A percentile compares a stretch with the other conserved stretches of the same genome.
Evolutionary conservation across 2,797 vertebrate genomes (phyloP).

Genomic region (Tangara arthus): DNA sequence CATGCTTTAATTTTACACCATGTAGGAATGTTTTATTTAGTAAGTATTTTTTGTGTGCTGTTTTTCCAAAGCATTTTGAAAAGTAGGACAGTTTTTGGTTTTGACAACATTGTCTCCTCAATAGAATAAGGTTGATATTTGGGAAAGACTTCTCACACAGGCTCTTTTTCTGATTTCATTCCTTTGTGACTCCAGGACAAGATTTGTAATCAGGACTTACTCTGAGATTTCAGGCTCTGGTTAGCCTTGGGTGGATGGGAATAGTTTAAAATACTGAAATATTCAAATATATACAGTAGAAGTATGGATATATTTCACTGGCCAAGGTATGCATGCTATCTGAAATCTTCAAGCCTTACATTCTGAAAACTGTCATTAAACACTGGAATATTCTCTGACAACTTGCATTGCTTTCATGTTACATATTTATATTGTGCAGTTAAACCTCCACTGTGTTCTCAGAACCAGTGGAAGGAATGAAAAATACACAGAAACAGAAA

Average conservation of each 20-base stretch:
- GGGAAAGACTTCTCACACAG: not conserved
- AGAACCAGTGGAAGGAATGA: slow-evolving; percentile 11
- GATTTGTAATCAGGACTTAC: not conserved
- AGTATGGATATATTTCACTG: not conserved
- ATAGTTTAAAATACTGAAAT: slow-evolving; percentile 49
- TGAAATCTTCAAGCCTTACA: slow-evolving; percentile 25
- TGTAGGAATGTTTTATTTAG: not conserved
- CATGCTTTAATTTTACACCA: not conserved
- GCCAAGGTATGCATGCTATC: not conserved
- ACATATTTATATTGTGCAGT: slow-evolving; percentile 51
- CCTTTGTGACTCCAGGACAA: slow-evolving; percentile 2
- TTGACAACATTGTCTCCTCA: not conserved
- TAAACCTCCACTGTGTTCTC: slow-evolving; percentile 36
- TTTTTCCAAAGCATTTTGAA: not conserved
- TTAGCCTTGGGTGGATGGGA: not conserved
- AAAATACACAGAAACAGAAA: slow-evolving; percentile 8
- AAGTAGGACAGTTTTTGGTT: not conserved
- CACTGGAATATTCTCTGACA: slow-evolving; percentile 41
- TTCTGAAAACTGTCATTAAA: slow-evolving; percentile 60
- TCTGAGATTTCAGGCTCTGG: not conserved
- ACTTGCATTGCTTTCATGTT: slow-evolving; percentile 38
- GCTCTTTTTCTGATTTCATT: not conserved
- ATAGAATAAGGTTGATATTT: not conserved
- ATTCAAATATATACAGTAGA: slow-evolving; percentile 21
- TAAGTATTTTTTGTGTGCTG: not conserved